A percentile compares a stretch with the other conserved stretches of the same genome.
These are phyloP conservation scores for Cactoblastis cactorum DNA, from an alignment of 2,888 invertebrate genomes.

Conservation along the genomic window DNA sequence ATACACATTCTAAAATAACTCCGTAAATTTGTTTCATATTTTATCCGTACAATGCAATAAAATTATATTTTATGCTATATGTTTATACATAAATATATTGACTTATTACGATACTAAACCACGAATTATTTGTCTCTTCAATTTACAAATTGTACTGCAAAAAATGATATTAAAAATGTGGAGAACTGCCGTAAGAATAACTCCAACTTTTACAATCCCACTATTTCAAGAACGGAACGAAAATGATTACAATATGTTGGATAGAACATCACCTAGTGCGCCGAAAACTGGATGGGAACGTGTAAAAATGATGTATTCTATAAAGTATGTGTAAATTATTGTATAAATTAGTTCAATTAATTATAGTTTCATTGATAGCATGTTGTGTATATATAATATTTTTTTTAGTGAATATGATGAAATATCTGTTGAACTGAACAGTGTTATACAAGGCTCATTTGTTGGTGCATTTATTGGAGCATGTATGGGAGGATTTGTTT, in stretches of 20 bases:
- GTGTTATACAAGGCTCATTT: slow-evolving; percentile 79
- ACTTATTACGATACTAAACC: too few relatives aligned
- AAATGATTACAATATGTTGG: slow-evolving; percentile 42
- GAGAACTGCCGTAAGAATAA: slow-evolving; percentile 44
- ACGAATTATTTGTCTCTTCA: too few relatives aligned
- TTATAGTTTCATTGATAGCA: neutral
- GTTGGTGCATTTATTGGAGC: slow-evolving; percentile 82
- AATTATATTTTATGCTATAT: too few relatives aligned
- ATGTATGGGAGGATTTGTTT: slow-evolving; percentile 81
- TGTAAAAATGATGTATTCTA: slow-evolving; percentile 66
- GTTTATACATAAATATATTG: too few relatives aligned
- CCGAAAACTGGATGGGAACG: slow-evolving; percentile 69
- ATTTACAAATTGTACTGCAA: neutral
- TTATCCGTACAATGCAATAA: too few relatives aligned
- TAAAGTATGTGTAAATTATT: slow-evolving; percentile 52
- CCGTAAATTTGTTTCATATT: too few relatives aligned
- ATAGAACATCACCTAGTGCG: slow-evolving; percentile 16
- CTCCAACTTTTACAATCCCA: slow-evolving; percentile 46
- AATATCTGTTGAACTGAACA: slow-evolving; percentile 80
- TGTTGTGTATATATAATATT: neutral
- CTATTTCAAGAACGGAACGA: slow-evolving; percentile 35
- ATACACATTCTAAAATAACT: too few relatives aligned
- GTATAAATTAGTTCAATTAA: neutral
- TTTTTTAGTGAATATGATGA: slow-evolving; percentile 82
- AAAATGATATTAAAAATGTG: slow-evolving; percentile 41